A percentile compares a stretch with the other conserved stretches of the same genome.
Evolutionary conservation across 30 jellyfish, hydroid and myxozoan genomes (phyloP).

Genomic region (Hydractinia echinata): DNA sequence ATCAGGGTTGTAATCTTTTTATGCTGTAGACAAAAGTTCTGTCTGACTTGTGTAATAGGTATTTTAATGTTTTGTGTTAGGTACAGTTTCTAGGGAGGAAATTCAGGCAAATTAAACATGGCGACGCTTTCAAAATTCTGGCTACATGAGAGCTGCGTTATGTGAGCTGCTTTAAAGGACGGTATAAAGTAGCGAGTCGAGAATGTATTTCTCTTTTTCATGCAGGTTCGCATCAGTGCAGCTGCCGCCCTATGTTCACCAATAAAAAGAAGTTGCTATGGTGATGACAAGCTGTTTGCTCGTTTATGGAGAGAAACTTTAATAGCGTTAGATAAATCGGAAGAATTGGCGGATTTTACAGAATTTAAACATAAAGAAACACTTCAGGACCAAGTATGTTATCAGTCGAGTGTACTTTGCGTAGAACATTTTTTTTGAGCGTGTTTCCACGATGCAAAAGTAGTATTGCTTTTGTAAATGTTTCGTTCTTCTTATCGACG

Average conservation of each 20-base stretch:
- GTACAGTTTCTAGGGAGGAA: too few relatives aligned
- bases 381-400: slow-evolving; percentile 64
- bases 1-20: too few relatives aligned
- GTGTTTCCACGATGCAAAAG: neutral
- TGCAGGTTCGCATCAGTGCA: slow-evolving; percentile 92
- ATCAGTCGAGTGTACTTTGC: neutral
- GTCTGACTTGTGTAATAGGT: too few relatives aligned
- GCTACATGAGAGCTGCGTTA: too few relatives aligned
- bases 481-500: too few relatives aligned
- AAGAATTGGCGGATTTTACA: slow-evolving; percentile 78
- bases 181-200: too few relatives aligned
- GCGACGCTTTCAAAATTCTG: too few relatives aligned
- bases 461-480: neutral
- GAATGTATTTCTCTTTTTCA: neutral
- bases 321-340: slow-evolving; percentile 69
- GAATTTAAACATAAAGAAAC: slow-evolving; percentile 81
- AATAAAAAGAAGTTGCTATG: slow-evolving; percentile 39
- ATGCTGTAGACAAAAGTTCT: too few relatives aligned
- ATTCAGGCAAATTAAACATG: too few relatives aligned
- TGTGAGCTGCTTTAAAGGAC: too few relatives aligned
- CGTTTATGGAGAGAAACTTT: slow-evolving; percentile 48
- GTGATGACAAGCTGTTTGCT: slow-evolving; percentile 37
- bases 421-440: too few relatives aligned
- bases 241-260: slow-evolving; percentile 72
- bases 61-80: too few relatives aligned